Conservation (phyloP, 2,797 vertebrate species). For the Columba guinea region DNA sequence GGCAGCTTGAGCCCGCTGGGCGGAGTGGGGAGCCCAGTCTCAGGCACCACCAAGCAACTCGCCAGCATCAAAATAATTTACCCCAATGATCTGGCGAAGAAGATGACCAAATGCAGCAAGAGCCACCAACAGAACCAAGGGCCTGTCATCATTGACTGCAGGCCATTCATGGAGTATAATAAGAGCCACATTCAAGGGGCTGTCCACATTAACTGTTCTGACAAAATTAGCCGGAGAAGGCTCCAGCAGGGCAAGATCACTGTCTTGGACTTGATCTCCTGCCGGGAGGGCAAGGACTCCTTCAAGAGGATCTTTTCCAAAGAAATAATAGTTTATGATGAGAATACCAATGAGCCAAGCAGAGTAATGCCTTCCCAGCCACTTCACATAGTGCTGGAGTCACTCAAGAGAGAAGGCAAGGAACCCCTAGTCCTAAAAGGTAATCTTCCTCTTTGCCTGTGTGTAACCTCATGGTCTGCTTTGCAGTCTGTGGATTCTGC, state of each 20-base stretch:
- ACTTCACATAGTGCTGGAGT: slow-evolving; percentile 92
- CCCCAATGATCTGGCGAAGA: slow-evolving; percentile 93
- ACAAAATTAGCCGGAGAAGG: slow-evolving; percentile 96
- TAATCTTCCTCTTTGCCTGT: slow-evolving; percentile 55
- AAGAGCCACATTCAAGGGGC: slow-evolving; percentile 97
- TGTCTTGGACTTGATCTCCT: slow-evolving; percentile 96
- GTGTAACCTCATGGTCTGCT: neutral
- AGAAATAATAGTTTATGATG: slow-evolving; percentile 98
- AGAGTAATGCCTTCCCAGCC: slow-evolving; percentile 91
- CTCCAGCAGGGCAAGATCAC: slow-evolving; percentile 99
- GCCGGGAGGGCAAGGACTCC: slow-evolving; percentile 93
- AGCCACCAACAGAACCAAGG: slow-evolving; percentile 88
- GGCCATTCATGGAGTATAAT: slow-evolving; percentile 98
- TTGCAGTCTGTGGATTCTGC: neutral
- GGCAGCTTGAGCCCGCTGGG: slow-evolving; percentile 81
- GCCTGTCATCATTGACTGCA: slow-evolving; percentile 96
- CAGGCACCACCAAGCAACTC: slow-evolving; percentile 81
- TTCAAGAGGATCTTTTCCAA: slow-evolving; percentile 98
- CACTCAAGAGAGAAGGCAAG: slow-evolving; percentile 95
- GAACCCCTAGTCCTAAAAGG: slow-evolving; percentile 97
- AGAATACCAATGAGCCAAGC: slow-evolving; percentile 91
- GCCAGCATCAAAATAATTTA: slow-evolving; percentile 89
- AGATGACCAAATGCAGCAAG: slow-evolving; percentile 92
- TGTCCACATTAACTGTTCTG: slow-evolving; percentile 97
- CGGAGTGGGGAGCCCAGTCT: slow-evolving; percentile 79